Evolutionary conservation across 2,888 invertebrate genomes (phyloP).

Genomic region (Drosophila antonietae): DNA sequence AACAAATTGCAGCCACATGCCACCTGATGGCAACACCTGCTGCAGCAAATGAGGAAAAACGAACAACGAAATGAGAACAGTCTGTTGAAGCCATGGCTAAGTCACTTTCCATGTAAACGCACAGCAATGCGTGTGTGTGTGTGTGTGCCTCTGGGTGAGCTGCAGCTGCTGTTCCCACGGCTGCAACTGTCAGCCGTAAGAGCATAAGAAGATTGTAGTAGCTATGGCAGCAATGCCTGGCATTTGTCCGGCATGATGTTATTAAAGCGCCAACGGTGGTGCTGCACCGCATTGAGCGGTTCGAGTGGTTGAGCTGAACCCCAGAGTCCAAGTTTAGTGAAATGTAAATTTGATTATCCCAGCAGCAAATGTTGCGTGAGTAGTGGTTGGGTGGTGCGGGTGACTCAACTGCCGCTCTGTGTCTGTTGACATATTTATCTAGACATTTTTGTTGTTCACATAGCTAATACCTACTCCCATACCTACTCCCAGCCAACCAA

Average conservation of each 20-base stretch:
- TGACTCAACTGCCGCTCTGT: slow-evolving; percentile 7
- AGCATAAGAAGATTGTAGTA: slow-evolving; percentile 8
- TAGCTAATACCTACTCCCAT: slow-evolving; percentile 39
- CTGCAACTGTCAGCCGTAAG: slow-evolving; percentile 39
- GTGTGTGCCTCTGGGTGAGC: slow-evolving; percentile 46
- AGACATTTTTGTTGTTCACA: slow-evolving; percentile 66
- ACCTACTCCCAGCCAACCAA: neutral
- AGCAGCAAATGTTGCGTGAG: slow-evolving; percentile 68
- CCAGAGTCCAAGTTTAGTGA: slow-evolving; percentile 14
- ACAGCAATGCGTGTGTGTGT: neutral
- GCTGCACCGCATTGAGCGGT: slow-evolving; percentile 14
- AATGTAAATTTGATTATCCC: slow-evolving; percentile 80
- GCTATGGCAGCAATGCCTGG: slow-evolving; percentile 14
- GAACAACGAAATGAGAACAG: neutral
- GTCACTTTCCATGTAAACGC: slow-evolving; percentile 34
- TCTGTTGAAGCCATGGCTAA: slow-evolving; percentile 28
- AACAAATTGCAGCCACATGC: neutral
- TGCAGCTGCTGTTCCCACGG: slow-evolving; percentile 54
- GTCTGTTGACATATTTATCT: slow-evolving; percentile 74
- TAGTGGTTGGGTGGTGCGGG: slow-evolving; percentile 3
- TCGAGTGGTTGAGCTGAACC: slow-evolving; percentile 2
- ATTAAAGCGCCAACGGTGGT: slow-evolving; percentile 35
- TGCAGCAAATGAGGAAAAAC: slow-evolving; percentile 2
- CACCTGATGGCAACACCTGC: slow-evolving; percentile 18
- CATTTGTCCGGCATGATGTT: slow-evolving; percentile 34